Base-by-base conservation (phyloP, 2,888 invertebrate genomes). In the Schizaphis graminum region DNA sequence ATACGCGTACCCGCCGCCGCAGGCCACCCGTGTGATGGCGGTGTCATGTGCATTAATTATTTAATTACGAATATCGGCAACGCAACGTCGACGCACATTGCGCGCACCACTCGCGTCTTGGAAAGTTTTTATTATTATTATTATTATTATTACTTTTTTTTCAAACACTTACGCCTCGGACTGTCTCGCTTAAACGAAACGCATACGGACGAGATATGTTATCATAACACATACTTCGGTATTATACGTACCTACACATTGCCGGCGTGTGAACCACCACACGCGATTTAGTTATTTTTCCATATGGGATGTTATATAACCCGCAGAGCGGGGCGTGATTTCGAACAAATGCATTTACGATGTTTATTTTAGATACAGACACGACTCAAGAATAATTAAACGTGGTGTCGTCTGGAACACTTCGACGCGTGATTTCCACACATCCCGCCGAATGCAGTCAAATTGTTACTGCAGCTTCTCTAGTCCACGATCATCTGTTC, bases 31-130 rank as follows among this genome's bases (percentile, higher is more conserved):
- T 77, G 77, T 35, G n/a, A n/a, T n/a, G 35, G 35, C 41, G 57
- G 56, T 89, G 56, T 89, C 57, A 56, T 57, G 89, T 88, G 87
- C 87, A 88, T 89, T 89, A 89, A 89, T 89, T 89, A 61, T 89
- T 89, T 57, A 89, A 89, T 89, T 89, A 89, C 41, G 57, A 53
- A 88, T 53, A 88, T 56, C 89, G 26, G 57, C 47, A 77, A 77
- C 77, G 77, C 77, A 77, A 89, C 57, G 35, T 28, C 28, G 5
- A 1, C 28, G 57, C 89, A 21, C 77, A 21, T 77, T 77, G 89
- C 57, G 13, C 26, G 28, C 89, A 35, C 57, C 57, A 16, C 57
- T 26, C 57, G 57, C 2, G 89, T 44, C 56, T 89, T 57, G 89
- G 89, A 89, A 89, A 89, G 89, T 89, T 89, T 53, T 89, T 89